Evolutionary conservation across 1,140 invertebrate genomes (phyloP).

Genomic region (Anadara kagoshimensis): DNA sequence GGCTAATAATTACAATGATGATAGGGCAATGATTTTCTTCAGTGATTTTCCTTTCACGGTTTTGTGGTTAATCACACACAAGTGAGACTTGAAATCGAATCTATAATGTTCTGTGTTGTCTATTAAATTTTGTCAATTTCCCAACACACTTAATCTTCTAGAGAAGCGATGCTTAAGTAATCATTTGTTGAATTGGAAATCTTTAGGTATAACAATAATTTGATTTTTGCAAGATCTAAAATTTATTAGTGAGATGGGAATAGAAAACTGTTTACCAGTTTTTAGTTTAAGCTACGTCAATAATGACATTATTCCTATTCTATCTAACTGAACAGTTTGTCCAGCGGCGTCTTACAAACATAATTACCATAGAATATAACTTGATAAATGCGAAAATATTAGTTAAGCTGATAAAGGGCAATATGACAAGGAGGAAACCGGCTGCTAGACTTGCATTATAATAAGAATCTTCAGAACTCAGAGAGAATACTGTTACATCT

Average conservation of each 20-base stretch:
- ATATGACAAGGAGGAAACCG: no score
- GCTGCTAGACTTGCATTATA: no score
- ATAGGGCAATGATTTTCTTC: not conserved
- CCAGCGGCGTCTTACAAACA: not conserved
- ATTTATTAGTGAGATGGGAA: conserved; percentile 9
- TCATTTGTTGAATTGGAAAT: conserved; percentile 21
- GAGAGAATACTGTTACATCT: no score
- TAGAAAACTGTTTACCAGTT: conserved; percentile 8
- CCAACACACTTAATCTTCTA: conserved; percentile 23
- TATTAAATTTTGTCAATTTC: conserved; percentile 18
- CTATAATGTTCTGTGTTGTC: conserved; percentile 9
- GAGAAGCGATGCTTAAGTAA: conserved; percentile 27
- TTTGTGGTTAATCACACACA: conserved; percentile 10
- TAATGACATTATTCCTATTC: not conserved
- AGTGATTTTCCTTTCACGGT: conserved; percentile 1
- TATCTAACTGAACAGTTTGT: not conserved
- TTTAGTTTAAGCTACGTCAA: not conserved
- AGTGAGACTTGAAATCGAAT: not conserved
- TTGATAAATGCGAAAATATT: no score
- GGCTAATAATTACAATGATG: not conserved
- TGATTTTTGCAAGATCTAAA: conserved; percentile 22
- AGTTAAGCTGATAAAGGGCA: no score
- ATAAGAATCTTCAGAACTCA: no score
- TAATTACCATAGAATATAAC: no score
- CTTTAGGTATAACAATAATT: conserved; percentile 34